Evolutionary conservation across 1,140 invertebrate genomes (phyloP), one percentile per base, ranked within the genome.

Genomic region (Ephestia elutella): DNA sequence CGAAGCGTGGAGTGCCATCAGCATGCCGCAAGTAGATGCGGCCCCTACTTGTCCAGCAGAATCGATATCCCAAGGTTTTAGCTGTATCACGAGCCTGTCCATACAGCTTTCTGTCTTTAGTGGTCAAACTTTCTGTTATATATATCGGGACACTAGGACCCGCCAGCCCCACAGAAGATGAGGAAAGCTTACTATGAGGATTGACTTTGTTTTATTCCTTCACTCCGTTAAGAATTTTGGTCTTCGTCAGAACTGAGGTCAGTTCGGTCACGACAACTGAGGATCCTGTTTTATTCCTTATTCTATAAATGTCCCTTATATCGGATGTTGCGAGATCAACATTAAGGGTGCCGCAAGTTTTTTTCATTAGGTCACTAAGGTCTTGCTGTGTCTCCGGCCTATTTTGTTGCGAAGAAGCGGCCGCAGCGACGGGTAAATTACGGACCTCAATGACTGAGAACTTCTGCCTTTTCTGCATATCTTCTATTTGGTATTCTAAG

Each of bases 391-490:
- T 56, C 13, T 62, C 54, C 9, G 3, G 7, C 28, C 49, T 54
- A 35, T 20, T 32, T 28, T 48, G 17, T 25, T 49, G 4, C 0
- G 38, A n/a, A n/a, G n/a, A n/a, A n/a, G n/a, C n/a, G n/a, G n/a
- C n/a, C 4, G 1, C 5, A 5, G n/a, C n/a, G 5, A 48, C 18
- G 7, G 58, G 58, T 18, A 61, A 7, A 20, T 62, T 62, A 3
- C 55, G 28, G 25, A 62, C 17, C 44, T 62, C 60, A 32, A 62
- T 20, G 15, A 44, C 32, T 57, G 60, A 25, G 19, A 20, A 62
- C 32, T 54, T 49, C 13, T 5, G 13, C 30, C 18, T 57, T 57
- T 49, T 44, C 54, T 62, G 20, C 19, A 57, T 18, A 8, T 62
- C 50, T 7, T 62, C 54, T 32, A 62, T 19, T 38, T 57, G 56